Evolutionary conservation across 2,113 vertebrate species (phyloP), one percentile per base, ranked within the genome.

Genomic region (Morone saxatilis): DNA sequence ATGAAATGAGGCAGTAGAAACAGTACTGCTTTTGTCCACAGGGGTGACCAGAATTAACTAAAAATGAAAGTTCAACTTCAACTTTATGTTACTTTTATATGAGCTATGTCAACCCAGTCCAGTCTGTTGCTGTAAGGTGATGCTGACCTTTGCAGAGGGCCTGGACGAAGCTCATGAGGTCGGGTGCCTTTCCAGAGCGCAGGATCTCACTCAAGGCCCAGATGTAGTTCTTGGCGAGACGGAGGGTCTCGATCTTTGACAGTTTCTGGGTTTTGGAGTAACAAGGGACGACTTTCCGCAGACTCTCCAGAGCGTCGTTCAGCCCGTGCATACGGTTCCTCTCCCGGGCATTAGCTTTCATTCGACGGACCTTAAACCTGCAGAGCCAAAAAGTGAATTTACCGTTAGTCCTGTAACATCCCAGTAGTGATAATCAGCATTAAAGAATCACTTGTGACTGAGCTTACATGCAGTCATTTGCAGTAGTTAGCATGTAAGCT

Each of bases 261-360:
- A 99, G 95, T 91, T 99, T 99, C 93, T 99, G 98, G 0, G 98
- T 99, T 89, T 99, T 99, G 80, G 98, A 99, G 92, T 99, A 99
- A 89, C 98, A 99, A 53, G 98, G 98, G 36, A 99, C 98, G n/a
- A 99, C 97, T 87, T 99, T 99, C 82, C 98, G 94, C 94, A 99
- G 95, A 91, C 97, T 98, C 95, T 99, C 98, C 89, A 99, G 96
- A 14, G 98, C 98, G 0, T 98, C 98, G 20, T 99, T 99, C 71
- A 99, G 94, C 1, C 97, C 98, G 9, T 99, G 98, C 98, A 99
- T 99, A 84, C 98, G 98, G 92, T 99, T 99, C 75, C 98, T 96
- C 89, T 99, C 98, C 22, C 98, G 94, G 36, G 98, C 97, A 1
- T 99, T 99, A 13, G 98, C 98, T 89, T 99, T 99, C 97, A 98